These are phyloP conservation scores for Tribolium madens DNA, from an alignment of 1,140 invertebrate genomes.

Conservation along the genomic window DNA sequence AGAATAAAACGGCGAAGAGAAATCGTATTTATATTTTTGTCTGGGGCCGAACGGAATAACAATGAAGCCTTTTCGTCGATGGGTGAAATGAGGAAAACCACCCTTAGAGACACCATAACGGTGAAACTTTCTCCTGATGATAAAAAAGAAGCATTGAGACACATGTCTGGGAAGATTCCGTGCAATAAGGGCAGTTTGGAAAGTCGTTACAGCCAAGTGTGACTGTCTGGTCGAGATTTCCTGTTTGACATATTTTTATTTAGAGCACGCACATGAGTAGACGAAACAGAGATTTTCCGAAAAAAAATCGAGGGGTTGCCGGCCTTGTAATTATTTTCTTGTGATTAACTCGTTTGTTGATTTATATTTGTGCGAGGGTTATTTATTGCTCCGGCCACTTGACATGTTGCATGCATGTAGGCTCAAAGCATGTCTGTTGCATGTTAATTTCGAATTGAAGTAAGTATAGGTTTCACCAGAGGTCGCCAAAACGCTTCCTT, in stretches of 20 bases:
- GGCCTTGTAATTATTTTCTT: conserved; percentile 65
- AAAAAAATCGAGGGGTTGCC: conserved; percentile 51
- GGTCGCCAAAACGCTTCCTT: conserved; percentile 22
- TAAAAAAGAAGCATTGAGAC: conserved; percentile 25
- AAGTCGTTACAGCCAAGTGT: conserved; percentile 45
- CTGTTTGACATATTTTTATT: conserved; percentile 17
- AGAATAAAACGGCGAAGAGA: conserved; percentile 23
- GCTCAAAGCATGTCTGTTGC: conserved; percentile 63
- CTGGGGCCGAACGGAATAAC: conserved; percentile 6
- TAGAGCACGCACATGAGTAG: conserved; percentile 33
- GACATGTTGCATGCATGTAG: conserved; percentile 65
- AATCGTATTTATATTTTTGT: conserved; percentile 46
- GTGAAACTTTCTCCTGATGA: conserved; percentile 7
- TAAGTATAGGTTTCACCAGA: conserved; percentile 20
- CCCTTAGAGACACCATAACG: neutral
- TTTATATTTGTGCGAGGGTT: conserved; percentile 62
- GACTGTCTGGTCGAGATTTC: conserved; percentile 6
- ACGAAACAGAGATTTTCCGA: neutral
- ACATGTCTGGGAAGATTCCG: conserved; percentile 27
- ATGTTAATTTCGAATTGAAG: conserved; percentile 63
- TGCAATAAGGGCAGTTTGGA: conserved; percentile 43
- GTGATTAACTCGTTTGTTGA: conserved; percentile 66
- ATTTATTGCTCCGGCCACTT: conserved; percentile 62
- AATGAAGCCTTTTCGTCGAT: neutral
- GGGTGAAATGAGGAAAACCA: too few species aligned